Conservation (phyloP, 2,113 vertebrate genomes). For the Naja naja region DNA sequence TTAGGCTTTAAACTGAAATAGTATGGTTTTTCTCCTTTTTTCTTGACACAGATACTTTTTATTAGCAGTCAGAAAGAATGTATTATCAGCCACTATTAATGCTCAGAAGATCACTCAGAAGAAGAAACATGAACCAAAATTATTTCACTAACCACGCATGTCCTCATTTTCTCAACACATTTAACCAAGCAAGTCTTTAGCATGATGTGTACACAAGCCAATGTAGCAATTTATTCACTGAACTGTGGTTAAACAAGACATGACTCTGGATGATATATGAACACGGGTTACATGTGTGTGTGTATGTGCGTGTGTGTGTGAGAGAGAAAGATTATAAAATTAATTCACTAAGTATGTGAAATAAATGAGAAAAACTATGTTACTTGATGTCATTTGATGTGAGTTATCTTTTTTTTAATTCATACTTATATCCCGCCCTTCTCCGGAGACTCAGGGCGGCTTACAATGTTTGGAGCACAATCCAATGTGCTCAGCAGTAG, state of each 20-base stretch:
- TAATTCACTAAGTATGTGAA: not conserved
- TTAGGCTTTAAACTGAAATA: not conserved
- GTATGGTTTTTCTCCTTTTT: not conserved
- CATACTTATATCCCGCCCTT: too few species aligned
- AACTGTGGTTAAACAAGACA: not conserved
- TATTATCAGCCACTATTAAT: slow-evolving; percentile 39
- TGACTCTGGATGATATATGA: not conserved
- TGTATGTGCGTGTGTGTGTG: too few species aligned
- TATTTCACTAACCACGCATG: not conserved
- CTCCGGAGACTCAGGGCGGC: too few species aligned
- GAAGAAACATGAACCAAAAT: not conserved
- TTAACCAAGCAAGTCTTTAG: not conserved
- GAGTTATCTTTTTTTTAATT: too few species aligned
- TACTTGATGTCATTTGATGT: not conserved
- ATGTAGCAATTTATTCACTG: not conserved
- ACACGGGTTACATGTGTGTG: not conserved
- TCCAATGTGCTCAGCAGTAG: too few species aligned
- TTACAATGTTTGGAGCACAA: too few species aligned
- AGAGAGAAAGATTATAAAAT: not conserved
- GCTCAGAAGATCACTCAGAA: slow-evolving; percentile 20
- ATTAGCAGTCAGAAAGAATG: slow-evolving; percentile 12
- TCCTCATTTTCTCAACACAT: not conserved
- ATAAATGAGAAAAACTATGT: not conserved
- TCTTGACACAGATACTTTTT: not conserved
- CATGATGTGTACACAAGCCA: not conserved